Percentiles rank a stretch among this genome's conserved stretches.
These are phyloP conservation scores for Metridium senile DNA, from an alignment of 92 coral and sea anemone genomes.

Conservation along the genomic window DNA sequence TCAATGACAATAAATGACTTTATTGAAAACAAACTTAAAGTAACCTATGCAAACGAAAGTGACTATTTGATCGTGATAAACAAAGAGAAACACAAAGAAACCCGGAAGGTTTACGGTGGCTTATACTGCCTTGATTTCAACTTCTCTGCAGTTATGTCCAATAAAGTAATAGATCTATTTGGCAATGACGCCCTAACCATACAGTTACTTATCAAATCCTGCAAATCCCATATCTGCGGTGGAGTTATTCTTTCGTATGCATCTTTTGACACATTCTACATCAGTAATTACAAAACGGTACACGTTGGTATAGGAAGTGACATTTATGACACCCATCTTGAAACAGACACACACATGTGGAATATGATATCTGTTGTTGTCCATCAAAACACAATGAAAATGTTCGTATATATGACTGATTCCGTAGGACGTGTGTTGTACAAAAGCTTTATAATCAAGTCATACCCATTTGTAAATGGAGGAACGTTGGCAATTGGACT, in stretches of 20 bases:
- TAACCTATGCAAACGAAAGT: slow-evolving; percentile 4
- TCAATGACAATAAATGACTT: slow-evolving; percentile 22
- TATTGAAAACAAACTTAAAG: slow-evolving; percentile 21
- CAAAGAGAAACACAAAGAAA: slow-evolving; percentile 41
- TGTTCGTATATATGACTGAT: slow-evolving; percentile 49
- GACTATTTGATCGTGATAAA: slow-evolving; percentile 36
- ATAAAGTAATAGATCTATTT: slow-evolving; percentile 36
- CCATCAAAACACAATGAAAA: slow-evolving; percentile 33
- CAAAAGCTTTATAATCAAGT: slow-evolving; percentile 30
- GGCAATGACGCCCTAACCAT: slow-evolving; percentile 37
- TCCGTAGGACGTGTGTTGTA: slow-evolving; percentile 45
- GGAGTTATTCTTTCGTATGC: slow-evolving; percentile 63
- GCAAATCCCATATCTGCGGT: slow-evolving; percentile 51
- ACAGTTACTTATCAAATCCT: slow-evolving; percentile 49
- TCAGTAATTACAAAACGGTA: slow-evolving; percentile 47
- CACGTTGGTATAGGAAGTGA: slow-evolving; percentile 50
- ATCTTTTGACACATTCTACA: slow-evolving; percentile 43
- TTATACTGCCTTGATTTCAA: slow-evolving; percentile 48
- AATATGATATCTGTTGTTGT: slow-evolving; percentile 61
- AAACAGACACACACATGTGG: slow-evolving; percentile 49
- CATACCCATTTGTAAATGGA: slow-evolving; percentile 32
- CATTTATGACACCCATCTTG: slow-evolving; percentile 48
- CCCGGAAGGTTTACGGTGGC: slow-evolving; percentile 59
- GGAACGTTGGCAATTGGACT: slow-evolving; percentile 65
- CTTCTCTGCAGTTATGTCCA: slow-evolving; percentile 55